A percentile compares a stretch with the other conserved stretches of the same genome.
phyloP scores from a whole-genome alignment of 2,113 vertebrate species.

The Nyctibius bracteatus region DNA sequence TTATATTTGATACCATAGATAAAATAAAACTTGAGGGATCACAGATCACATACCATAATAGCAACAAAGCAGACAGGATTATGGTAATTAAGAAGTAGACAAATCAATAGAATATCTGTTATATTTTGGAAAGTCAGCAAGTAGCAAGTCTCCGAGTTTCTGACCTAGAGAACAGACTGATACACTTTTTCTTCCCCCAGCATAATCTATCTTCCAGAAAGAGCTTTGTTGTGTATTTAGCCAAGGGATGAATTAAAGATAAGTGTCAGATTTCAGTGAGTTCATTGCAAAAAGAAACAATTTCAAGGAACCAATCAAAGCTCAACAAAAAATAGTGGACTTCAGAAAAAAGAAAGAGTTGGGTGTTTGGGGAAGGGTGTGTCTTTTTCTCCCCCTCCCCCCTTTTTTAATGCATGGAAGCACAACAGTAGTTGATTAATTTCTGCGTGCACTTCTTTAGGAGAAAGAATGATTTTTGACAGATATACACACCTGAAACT shows the following conservation, averaged over 20 bases:
- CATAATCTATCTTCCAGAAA: background rate
- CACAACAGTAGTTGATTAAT: background rate
- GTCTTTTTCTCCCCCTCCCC: background rate
- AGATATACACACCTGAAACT: background rate
- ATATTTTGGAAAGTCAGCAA: slow-evolving; percentile 57
- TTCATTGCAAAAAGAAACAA: background rate
- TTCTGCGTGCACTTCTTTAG: background rate
- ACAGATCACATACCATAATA: slow-evolving; percentile 36
- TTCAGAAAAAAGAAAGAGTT: background rate
- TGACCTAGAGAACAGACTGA: background rate
- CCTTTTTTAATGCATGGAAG: background rate
- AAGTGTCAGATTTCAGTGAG: background rate
- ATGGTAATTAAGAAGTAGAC: slow-evolving; percentile 58
- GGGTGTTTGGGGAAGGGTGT: background rate
- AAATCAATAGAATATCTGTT: slow-evolving; percentile 60
- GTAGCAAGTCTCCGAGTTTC: background rate
- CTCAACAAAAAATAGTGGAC: background rate
- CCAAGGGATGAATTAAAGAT: background rate
- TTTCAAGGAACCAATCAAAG: background rate
- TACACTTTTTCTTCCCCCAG: background rate
- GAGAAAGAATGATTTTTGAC: background rate
- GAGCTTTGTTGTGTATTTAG: background rate
- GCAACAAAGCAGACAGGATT: slow-evolving; percentile 28
- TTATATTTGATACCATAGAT: background rate
- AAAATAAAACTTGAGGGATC: slow-evolving; percentile 43